A percentile compares a stretch with the other conserved stretches of the same genome.
Evolutionary conservation across 2,888 invertebrate genomes (phyloP).

Genomic region (Leptothorax acervorum): DNA sequence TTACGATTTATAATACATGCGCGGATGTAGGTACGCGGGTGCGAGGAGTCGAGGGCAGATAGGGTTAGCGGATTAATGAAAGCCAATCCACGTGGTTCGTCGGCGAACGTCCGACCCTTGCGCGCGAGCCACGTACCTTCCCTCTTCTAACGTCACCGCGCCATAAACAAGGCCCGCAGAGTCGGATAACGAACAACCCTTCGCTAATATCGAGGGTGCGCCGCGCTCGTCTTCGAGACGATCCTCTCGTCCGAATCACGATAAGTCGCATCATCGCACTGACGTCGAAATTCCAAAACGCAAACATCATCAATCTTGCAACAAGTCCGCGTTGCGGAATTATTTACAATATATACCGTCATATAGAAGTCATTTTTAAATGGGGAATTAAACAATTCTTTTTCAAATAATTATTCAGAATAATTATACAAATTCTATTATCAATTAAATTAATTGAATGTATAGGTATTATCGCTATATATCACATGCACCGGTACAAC

Average conservation of each 20-base stretch:
- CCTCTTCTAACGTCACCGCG: constrained; percentile 78
- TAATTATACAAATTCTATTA: background rate
- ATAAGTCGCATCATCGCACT: constrained; percentile 44
- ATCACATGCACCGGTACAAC: background rate
- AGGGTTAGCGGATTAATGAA: constrained; percentile 85
- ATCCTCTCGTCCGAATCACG: constrained; percentile 26
- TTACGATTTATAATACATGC: constrained; percentile 82
- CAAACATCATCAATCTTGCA: constrained; percentile 43
- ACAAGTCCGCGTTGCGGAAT: background rate
- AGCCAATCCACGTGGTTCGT: constrained; percentile 82
- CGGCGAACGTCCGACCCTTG: constrained; percentile 51
- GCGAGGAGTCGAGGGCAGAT: constrained; percentile 71
- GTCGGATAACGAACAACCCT: constrained; percentile 77
- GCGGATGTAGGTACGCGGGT: constrained; percentile 48
- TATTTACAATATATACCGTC: background rate
- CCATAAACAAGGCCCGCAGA: constrained; percentile 81
- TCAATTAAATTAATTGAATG: background rate
- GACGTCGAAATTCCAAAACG: constrained; percentile 57
- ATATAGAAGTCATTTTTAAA: background rate
- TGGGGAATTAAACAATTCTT: background rate
- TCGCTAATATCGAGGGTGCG: constrained; percentile 59
- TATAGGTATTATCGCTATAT: background rate
- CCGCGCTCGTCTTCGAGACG: constrained; percentile 39
- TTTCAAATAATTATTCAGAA: background rate
- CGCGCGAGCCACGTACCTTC: constrained; percentile 50